Evolutionary conservation across 2,888 invertebrate genomes (phyloP), one percentile per base, ranked within the genome.

Genomic region (Labia minor): DNA sequence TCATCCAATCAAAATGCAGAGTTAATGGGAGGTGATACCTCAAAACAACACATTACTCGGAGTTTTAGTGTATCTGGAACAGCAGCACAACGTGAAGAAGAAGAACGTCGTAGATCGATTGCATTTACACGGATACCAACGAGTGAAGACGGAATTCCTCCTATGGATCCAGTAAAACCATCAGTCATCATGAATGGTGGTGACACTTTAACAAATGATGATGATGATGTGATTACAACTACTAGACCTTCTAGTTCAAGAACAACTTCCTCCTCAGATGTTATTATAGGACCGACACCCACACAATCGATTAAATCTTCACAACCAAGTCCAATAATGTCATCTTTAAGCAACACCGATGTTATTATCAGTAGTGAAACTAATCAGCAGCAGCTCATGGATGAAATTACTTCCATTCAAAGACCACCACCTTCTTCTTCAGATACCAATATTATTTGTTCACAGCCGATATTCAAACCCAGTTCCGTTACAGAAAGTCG

Each of bases 11-110:
- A 49, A 33, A 37, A 65, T 65, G 65, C 37, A 19, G 65, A 49
- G 49, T 49, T 21, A 18, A 65, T 65, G 65, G 65, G 65, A 10
- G 65, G 37, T 26, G 65, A 65, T 37, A 19, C 20, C 19, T 65
- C 65, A 3, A 18, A 37, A 18, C 37, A 37, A 18, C 65, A 19
- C 16, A 37, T n/a, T 6, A 37, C 19, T 19, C 37, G 37, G 18
- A 65, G 65, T 37, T 33, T 37, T 19, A 19, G 37, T 37, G 37
- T 65, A 8, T 19, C 37, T 18, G 65, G 37, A 6, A 18, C 18
- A 10, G 37, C 26, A 6, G 18, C 65, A 10, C 65, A 37, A 19
- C 61, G 19, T 33, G 19, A 19, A 18, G 64, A 64, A 18, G 64
- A 64, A 21, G 64, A 64, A 18, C 14, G 64, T 1, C 6, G 64